These are phyloP conservation scores for Sander lucioperca DNA, from an alignment of 2,113 vertebrate genomes.

Conservation along the genomic window DNA sequence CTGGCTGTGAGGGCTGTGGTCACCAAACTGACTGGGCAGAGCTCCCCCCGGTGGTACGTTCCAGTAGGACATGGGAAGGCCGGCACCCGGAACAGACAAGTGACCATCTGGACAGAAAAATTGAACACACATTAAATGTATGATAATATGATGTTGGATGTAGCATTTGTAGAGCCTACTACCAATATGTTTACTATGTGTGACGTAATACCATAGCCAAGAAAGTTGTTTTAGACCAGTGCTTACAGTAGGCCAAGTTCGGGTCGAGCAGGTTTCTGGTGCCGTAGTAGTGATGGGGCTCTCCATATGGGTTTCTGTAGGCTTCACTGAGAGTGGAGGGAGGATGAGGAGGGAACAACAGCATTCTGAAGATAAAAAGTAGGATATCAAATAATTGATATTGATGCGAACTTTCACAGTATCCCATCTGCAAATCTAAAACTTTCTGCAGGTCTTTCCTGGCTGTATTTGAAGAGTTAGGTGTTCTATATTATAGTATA, in stretches of 20 bases:
- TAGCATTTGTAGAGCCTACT: background rate
- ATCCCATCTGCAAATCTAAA: background rate
- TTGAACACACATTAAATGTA: background rate
- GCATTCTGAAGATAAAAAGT: constrained; percentile 61
- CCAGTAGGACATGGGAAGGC: constrained; percentile 74
- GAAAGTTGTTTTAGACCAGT: background rate
- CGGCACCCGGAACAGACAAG: constrained; percentile 73
- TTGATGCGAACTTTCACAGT: background rate
- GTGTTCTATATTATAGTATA: background rate
- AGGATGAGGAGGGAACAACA: constrained; percentile 80
- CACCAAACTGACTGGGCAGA: constrained; percentile 39
- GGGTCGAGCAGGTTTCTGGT: constrained; percentile 88
- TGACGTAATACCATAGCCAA: too few relatives aligned
- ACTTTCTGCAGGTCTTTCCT: background rate
- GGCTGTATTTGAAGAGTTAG: background rate
- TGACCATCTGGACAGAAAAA: constrained; percentile 67
- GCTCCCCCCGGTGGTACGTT: constrained; percentile 66
- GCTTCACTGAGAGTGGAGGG: constrained; percentile 79
- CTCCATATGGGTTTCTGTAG: constrained; percentile 86
- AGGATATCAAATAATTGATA: background rate
- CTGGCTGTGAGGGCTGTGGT: constrained; percentile 65
- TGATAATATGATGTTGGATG: background rate
- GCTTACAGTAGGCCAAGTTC: constrained; percentile 88
- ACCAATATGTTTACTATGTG: background rate
- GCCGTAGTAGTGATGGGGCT: constrained; percentile 87